Base-by-base conservation (phyloP, 2,888 invertebrate species). In the Petrolisthes cinctipes region DNA sequence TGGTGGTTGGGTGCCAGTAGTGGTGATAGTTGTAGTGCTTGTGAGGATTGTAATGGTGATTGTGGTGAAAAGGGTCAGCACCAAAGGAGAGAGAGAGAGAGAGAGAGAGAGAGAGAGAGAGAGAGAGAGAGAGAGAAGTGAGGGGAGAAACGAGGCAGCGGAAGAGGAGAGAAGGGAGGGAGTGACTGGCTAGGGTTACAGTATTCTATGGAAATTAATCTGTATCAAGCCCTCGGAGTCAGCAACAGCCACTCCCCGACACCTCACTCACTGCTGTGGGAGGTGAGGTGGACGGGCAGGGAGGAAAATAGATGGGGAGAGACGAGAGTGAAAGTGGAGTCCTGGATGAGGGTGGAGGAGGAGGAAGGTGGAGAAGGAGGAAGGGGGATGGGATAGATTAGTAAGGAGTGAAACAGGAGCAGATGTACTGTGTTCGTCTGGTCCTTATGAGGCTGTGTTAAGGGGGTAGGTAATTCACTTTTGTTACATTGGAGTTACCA, bases 31-130 rank as follows among this genome's bases (percentile, higher is more conserved):
- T 5, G 5, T 76, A 14, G 14, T 76, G 37, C 23, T 76, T n/a
- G 76, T 76, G 76, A 37, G 20, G 76, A 73, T 73, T 7, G n/a
- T 73, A n/a, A 73, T n/a, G 73, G n/a, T 73, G 73, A 73, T 76
- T 9, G 53, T 78, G 51, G 78, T 53, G 78, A 53, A 53, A 53
- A 53, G 37, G 78, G 54, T 17, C 56, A 37, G 5, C 5, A n/a
- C n/a, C 11, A n/a, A 17, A 53, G 57, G 37, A 81, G 37, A 81
- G 66, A 66, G 66, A 82, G 37, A 82, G 66, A 81, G 61, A 57
- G 37, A 82, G 23, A 66, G 51, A 66, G 14, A 57, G 61, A 82
- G 14, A 82, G 66, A 82, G 37, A 61, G 11, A 66, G 51, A 61
- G 7, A 82, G 11, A 82, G 61, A 81, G 23, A 57, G 81, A 56